phyloP scores from a whole-genome alignment of 2,888 invertebrate genomes.

The Drosophila mimica region DNA sequence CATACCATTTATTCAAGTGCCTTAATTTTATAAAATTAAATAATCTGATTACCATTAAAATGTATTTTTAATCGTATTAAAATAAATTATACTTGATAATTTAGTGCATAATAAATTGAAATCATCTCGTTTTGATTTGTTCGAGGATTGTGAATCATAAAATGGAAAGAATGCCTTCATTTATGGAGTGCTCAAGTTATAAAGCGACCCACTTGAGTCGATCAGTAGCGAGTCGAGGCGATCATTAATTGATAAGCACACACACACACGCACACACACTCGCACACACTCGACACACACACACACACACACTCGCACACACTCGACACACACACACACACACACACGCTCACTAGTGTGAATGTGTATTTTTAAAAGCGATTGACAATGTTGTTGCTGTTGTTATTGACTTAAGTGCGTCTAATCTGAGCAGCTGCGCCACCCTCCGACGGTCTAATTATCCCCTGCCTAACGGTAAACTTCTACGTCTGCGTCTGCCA shows the following conservation, averaged over 20 bases:
- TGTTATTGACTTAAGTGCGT: conserved; percentile 49
- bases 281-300: not conserved
- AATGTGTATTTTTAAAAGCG: conserved; percentile 21
- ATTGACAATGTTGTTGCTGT: conserved; percentile 23
- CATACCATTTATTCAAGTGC: not conserved
- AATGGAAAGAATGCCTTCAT: not conserved
- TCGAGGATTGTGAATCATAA: conserved; percentile 9
- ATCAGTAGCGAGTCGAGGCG: conserved; percentile 1
- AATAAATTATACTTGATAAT: conserved; percentile 3
- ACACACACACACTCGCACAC: not conserved
- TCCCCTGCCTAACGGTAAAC: conserved; percentile 15
- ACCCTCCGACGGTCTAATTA: conserved; percentile 21
- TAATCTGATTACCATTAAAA: not conserved
- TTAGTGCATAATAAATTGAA: not conserved
- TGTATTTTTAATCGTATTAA: conserved; percentile 3
- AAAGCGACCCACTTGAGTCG: conserved; percentile 64
- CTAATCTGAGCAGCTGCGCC: conserved; percentile 44
- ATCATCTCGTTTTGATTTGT: not conserved
- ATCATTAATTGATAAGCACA: conserved; percentile 30
- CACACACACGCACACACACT: not conserved
- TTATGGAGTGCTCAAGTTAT: conserved; percentile 49
- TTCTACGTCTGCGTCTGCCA: conserved; percentile 6
- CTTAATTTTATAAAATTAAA: not conserved
- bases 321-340: not conserved
- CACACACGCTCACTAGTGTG: not conserved